Base-by-base conservation (phyloP, 1,140 invertebrate species). In the Polypedilum vanderplanki region DNA sequence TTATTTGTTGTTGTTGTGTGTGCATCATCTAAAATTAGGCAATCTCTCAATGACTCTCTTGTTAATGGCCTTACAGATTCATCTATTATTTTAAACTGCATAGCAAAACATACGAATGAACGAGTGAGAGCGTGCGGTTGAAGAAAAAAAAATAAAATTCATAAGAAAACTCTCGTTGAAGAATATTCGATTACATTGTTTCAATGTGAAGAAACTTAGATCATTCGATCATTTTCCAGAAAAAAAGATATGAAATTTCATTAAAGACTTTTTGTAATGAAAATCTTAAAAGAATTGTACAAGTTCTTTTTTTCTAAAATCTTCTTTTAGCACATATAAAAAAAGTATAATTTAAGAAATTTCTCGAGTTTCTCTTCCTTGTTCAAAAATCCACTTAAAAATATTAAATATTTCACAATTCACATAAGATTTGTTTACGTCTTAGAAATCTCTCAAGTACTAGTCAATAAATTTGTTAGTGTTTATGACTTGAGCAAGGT, bases 361-460 rank as follows among this genome's bases (percentile, higher is more conserved):
- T n/a, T n/a, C n/a, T n/a, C n/a, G 5, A 33, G 24, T 33, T 5
- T 33, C 24, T 3, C 5, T 5, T 3, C 24, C 24, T 33, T 33
- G 24, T n/a, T n/a, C 24, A 33, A 1, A 33, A 33, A 5, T 33
- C 24, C 24, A 33, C 24, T 33, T 33, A 33, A 33, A 33, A 33
- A 33, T 33, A 3, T 33, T 5, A n/a, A n/a, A 33, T 33, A 33
- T 33, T 33, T 33, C 24, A 33, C 24, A 57, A 57, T 15, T 17
- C 46, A 57, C 65, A 18, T 70, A 70, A 18, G 65, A 70, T 70
- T 70, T 70, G 65, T 70, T 70, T 70, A 70, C 65, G 65, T 57
- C 65, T 70, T 17, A 10, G 5, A 5, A 33, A 33, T 3, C 46
- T n/a, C 17, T 70, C 65, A 70, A 70, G 65, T 70, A 22, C 65